These are phyloP conservation scores for Drosophila insularis DNA, from an alignment of 1,140 invertebrate species.

Conservation along the genomic window DNA sequence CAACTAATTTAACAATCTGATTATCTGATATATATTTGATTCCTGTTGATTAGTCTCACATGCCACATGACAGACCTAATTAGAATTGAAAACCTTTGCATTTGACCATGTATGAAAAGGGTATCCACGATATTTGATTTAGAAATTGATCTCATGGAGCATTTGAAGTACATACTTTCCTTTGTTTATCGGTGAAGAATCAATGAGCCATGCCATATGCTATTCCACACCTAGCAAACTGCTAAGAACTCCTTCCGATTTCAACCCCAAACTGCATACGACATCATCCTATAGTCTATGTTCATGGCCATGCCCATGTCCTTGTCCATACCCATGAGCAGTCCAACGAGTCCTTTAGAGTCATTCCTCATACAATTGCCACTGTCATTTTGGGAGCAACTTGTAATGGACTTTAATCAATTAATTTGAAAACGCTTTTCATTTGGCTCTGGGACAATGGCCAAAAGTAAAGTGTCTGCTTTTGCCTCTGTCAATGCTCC, in stretches of 20 bases:
- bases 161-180: no score
- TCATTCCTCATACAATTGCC: constrained; percentile 79
- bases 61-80: no score
- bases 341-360: constrained; percentile 49
- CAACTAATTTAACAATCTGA: no score
- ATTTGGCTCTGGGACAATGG: constrained; percentile 63
- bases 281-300: not conserved
- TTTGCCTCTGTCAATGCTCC: constrained; percentile 4
- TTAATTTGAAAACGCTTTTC: constrained; percentile 81
- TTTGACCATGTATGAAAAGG: no score
- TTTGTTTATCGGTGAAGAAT: no score
- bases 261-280: not conserved
- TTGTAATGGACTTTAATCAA: constrained; percentile 81
- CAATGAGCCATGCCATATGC: constrained; percentile 68
- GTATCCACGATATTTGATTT: no score
- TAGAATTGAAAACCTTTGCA: no score
- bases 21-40: no score
- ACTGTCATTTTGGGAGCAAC: constrained; percentile 75
- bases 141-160: not conserved
- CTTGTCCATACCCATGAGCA: constrained; percentile 10
- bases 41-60: no score
- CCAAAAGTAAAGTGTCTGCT: constrained; percentile 60
- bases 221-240: not conserved
- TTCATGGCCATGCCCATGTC: no score
- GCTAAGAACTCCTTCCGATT: not conserved